phyloP scores from a whole-genome alignment of 2,888 invertebrate species.

The Spodoptera exigua region DNA sequence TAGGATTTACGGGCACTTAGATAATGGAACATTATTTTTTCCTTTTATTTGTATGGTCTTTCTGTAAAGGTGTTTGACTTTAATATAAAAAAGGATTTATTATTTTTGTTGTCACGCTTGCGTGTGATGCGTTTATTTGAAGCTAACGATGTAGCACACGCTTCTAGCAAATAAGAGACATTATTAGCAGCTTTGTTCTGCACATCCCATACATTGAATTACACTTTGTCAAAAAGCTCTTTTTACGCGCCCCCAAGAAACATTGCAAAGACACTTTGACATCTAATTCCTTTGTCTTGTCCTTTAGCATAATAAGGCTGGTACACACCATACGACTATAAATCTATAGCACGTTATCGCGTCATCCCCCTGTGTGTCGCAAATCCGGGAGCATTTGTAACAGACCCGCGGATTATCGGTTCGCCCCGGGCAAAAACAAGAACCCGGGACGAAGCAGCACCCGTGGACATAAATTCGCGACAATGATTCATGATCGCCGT shows the following conservation, averaged over 20 bases:
- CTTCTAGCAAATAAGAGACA: too few relatives aligned
- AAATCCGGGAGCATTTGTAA: conserved; percentile 80
- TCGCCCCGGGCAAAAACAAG: conserved; percentile 79
- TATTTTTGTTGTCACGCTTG: neutral
- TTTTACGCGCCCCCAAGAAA: conserved; percentile 15
- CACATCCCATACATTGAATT: conserved; percentile 14
- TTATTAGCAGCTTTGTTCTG: too few relatives aligned
- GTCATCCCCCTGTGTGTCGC: conserved; percentile 67
- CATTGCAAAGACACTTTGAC: conserved; percentile 39
- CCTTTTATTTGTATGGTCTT: conserved; percentile 8
- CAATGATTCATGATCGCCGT: conserved; percentile 86
- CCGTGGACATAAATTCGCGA: conserved; percentile 83
- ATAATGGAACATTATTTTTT: conserved; percentile 9
- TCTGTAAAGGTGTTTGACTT: neutral
- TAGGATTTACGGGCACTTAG: conserved; percentile 43
- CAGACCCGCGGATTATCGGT: conserved; percentile 71
- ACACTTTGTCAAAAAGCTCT: conserved; percentile 8
- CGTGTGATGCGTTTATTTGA: too few relatives aligned
- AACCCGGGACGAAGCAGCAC: conserved; percentile 65
- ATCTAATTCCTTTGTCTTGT: conserved; percentile 48
- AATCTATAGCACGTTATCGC: conserved; percentile 65
- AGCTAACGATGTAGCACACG: too few relatives aligned
- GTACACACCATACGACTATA: conserved; percentile 41
- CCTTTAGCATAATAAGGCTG: conserved; percentile 48
- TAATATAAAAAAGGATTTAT: neutral